Base-by-base conservation (phyloP, 2,888 invertebrate genomes). In the Drosophila nigricruria region DNA sequence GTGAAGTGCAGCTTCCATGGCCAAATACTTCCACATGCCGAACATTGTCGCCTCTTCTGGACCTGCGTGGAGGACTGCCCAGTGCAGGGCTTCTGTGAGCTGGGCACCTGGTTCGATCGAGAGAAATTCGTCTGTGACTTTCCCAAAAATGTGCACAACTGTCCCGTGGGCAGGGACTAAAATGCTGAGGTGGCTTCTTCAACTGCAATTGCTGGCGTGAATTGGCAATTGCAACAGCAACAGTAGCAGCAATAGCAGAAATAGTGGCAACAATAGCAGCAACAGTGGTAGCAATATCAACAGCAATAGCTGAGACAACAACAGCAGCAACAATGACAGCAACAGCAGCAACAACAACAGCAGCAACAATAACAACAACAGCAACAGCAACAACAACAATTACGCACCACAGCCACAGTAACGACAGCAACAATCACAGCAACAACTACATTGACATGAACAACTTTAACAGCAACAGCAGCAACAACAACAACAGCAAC, bases 21-120 rank as follows among this genome's bases (percentile, higher is more conserved):
- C 16, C 69, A 90, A 45, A 61, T 83, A 1, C 20, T 86, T 0
- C 65, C 79, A 0, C 68, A 86, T 53, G 65, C 58, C 10, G 40
- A 53, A 18, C 90, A 90, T n/a, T 86, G 86, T 9, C 78, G 72
- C 8, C 20, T 69, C 20, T 86, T 70, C 12, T 90, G 87, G 79
- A 81, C 34, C 43, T 86, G 86, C 34, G 62, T 71, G 10, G 54
- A 69, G 8, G 2, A 18, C 0, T 88, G 90, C 27, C 75, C 86
- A 2, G 52, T 57, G 5, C 6, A 81, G 54, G 69, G 81, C 0
- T 81, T 86, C 72, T 86, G 86, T 40, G 72, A 90, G 65, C 14
- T 18, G 6, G 90, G 87, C 47, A 71, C 5, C 20, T 90, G 86
- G 90, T 86, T 83, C 43, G 49, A 86, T 53, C 70, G 75, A 2